These are phyloP conservation scores for Branchipolynoe longqiensis DNA, from an alignment of 2,888 invertebrate genomes.

Conservation along the genomic window DNA sequence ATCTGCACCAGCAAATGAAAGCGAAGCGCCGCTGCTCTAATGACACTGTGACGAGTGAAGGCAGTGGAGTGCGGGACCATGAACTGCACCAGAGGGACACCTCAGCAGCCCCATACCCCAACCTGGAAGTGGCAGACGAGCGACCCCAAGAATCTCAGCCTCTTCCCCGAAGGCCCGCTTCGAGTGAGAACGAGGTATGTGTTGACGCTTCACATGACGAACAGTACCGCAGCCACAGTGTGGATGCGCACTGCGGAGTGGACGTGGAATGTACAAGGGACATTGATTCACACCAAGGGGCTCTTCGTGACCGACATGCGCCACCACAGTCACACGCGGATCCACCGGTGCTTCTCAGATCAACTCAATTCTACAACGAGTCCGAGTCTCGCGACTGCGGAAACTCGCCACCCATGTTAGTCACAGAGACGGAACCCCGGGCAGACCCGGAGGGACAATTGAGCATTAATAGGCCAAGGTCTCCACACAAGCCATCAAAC, in stretches of 20 bases:
- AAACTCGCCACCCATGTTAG: constrained; percentile 27
- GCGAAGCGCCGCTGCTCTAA: constrained; percentile 43
- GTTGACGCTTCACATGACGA: neutral
- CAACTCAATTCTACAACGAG: neutral
- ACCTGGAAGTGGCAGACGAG: neutral
- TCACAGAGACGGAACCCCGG: neutral
- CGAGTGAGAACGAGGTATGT: neutral
- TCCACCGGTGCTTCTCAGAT: neutral
- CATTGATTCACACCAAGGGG: neutral
- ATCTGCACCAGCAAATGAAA: constrained; percentile 48
- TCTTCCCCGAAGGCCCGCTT: neutral
- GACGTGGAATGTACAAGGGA: too few relatives aligned
- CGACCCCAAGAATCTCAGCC: constrained; percentile 2
- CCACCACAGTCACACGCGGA: neutral
- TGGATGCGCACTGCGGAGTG: neutral
- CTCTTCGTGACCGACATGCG: neutral
- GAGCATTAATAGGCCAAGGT: neutral
- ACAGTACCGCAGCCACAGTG: neutral
- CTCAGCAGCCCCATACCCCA: neutral
- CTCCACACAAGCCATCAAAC: neutral
- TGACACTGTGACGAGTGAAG: constrained; percentile 49
- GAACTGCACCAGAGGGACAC: too few relatives aligned
- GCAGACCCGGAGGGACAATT: neutral
- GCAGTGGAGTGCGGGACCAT: too few relatives aligned
- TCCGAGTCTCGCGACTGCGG: neutral